Conservation (phyloP, 1,140 invertebrate genomes). For the Chlorops oryzae region DNA sequence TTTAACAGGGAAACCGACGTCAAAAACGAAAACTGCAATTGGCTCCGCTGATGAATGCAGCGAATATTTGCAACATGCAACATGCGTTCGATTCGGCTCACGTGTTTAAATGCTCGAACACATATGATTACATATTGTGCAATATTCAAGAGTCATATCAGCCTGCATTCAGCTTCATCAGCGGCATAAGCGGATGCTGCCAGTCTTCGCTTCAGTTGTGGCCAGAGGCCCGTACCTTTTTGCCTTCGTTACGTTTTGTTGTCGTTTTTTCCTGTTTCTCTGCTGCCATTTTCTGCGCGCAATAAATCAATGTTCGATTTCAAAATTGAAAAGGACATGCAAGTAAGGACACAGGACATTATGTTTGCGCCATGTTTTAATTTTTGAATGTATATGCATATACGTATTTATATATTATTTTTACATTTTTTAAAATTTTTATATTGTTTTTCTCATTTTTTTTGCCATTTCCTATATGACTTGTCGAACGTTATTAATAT, state of each 20-base stretch:
- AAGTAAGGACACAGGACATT: slow-evolving; percentile 43
- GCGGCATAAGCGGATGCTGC: slow-evolving; percentile 2
- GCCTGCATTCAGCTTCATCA: background rate
- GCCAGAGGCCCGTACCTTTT: no score
- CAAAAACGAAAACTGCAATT: no score
- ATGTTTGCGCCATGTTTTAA: slow-evolving; percentile 46
- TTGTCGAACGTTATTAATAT: no score
- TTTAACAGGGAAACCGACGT: no score
- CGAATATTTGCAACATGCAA: background rate
- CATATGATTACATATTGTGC: slow-evolving; percentile 3
- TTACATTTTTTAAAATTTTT: no score
- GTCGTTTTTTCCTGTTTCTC: slow-evolving; percentile 6
- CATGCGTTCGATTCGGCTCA: background rate
- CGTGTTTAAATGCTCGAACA: no score
- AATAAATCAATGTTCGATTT: slow-evolving; percentile 24
- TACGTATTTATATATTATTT: no score
- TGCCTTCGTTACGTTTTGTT: slow-evolving; percentile 15
- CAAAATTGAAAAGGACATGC: slow-evolving; percentile 13
- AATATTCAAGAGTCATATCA: slow-evolving; percentile 4
- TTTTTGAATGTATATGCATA: no score
- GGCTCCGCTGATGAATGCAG: no score
- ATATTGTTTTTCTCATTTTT: slow-evolving; percentile 21
- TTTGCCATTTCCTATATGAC: slow-evolving; percentile 14
- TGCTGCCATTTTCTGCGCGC: slow-evolving; percentile 8
- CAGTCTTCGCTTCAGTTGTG: no score